Conservation (phyloP, 2,113 vertebrate species). For the Dasyornis broadbenti region DNA sequence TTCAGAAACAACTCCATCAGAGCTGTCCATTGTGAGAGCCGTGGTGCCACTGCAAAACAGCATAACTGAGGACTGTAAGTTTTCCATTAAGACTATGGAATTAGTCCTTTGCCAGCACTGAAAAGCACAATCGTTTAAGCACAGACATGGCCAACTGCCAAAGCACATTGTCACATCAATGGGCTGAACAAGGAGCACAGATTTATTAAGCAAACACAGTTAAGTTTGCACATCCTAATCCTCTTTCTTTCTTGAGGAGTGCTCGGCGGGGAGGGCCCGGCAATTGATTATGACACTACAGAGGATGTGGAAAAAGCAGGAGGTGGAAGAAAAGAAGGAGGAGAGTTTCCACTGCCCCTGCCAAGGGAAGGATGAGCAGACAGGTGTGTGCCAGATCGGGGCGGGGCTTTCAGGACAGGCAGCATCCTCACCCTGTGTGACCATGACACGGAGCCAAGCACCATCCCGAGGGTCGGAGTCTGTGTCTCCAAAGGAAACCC, state of each 20-base stretch:
- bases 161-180: background rate
- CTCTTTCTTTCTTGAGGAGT: background rate
- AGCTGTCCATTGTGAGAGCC: background rate
- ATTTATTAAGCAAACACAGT: background rate
- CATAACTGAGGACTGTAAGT: background rate
- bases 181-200: background rate
- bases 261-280: background rate
- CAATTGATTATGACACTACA: background rate
- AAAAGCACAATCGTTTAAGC: background rate
- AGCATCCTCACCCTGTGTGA: background rate
- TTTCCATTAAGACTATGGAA: background rate
- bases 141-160: background rate
- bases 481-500: rapidly evolving
- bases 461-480: background rate
- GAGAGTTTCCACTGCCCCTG: background rate
- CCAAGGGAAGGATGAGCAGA: rapidly evolving
- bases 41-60: background rate
- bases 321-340: background rate
- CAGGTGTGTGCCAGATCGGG: background rate
- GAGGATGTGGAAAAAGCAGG: background rate
- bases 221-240: background rate
- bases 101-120: background rate
- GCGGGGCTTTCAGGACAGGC: background rate
- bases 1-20: background rate
- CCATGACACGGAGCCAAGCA: rapidly evolving